phyloP scores from a whole-genome alignment of 2,113 vertebrate genomes.

The Hiodon alosoides region DNA sequence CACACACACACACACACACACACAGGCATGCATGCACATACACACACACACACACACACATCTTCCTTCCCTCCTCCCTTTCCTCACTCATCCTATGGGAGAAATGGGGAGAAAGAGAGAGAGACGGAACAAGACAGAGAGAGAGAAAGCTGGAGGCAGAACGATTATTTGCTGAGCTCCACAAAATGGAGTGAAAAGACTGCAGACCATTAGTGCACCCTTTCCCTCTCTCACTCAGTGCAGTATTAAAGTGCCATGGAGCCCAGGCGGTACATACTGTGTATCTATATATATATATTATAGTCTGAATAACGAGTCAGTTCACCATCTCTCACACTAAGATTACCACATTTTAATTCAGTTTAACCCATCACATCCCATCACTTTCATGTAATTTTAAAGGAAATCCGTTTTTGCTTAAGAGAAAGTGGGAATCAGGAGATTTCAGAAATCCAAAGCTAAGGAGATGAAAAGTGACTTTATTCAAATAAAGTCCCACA shows the following conservation, averaged over 20 bases:
- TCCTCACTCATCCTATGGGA: constrained; percentile 4
- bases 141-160: constrained; percentile 7
- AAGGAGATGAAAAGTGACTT: too few species aligned
- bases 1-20: not conserved
- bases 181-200: constrained; percentile 8
- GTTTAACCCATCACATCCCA: too few species aligned
- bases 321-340: too few species aligned
- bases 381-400: too few species aligned
- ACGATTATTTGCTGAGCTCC: constrained; percentile 18
- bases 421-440: too few species aligned
- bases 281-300: too few species aligned
- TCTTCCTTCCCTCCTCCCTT: not conserved
- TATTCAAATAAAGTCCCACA: too few species aligned
- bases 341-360: too few species aligned
- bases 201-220: constrained; percentile 9
- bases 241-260: constrained; percentile 35
- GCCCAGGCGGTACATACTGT: not conserved
- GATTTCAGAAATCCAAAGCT: too few species aligned
- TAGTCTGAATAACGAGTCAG: too few species aligned
- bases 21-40: too few species aligned
- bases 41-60: not conserved
- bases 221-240: constrained; percentile 22
- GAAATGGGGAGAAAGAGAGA: not conserved
- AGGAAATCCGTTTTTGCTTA: too few species aligned
- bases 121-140: not conserved